Conservation (phyloP, 2,113 vertebrate species). For the Xenotilapia caudafasciata region DNA sequence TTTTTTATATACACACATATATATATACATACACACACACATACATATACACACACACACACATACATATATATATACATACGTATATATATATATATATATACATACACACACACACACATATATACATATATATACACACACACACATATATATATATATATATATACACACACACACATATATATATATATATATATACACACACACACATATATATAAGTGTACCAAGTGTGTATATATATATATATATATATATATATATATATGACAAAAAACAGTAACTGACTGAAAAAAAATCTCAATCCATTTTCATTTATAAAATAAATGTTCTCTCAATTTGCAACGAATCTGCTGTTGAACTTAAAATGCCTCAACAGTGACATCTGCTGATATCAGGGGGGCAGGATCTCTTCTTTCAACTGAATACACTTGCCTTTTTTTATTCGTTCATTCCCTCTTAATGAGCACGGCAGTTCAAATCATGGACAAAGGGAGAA, state of each 20-base stretch:
- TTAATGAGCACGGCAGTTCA: neutral
- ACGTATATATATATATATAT: fast-evolving
- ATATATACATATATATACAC: no score
- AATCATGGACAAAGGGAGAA: neutral
- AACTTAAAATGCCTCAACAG: neutral
- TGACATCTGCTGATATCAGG: neutral
- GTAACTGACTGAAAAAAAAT: neutral
- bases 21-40: fast-evolving
- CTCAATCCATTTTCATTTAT: neutral
- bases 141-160: fast-evolving
- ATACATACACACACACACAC: neutral
- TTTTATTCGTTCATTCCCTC: neutral
- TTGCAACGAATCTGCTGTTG: neutral
- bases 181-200: no score
- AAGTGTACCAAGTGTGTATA: no score
- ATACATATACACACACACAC: no score
- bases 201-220: no score
- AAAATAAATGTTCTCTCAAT: neutral
- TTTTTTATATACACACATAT: no score
- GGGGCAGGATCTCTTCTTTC: neutral
- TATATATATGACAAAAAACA: neutral
- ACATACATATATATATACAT: no score
- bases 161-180: neutral
- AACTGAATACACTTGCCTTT: neutral
- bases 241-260: neutral